Base-by-base conservation (phyloP, 2,797 vertebrate genomes). In the Gymnoscopelus braueri region DNA sequence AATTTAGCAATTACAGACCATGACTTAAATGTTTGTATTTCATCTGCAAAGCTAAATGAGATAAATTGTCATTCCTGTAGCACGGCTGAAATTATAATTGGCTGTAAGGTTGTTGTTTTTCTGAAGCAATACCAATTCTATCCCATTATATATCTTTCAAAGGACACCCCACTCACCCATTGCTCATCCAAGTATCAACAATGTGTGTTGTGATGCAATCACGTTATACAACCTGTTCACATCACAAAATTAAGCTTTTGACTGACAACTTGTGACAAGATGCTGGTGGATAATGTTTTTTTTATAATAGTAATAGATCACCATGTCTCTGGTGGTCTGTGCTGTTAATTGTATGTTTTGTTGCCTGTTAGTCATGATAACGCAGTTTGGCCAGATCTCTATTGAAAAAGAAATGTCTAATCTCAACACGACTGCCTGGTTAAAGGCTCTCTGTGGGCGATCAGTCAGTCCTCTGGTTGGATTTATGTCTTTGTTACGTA, bases 1-100 rank as follows among this genome's bases (percentile, higher is more conserved):
- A 76, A 83, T 81, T 84, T 19, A 64, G 65, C 71, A 82, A 82
- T 84, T 82, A 75, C 60, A 69, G 63, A 72, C 66, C 77, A 67
- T 76, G 75, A 66, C 63, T 80, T 72, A 65, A 73, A 35, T 64
- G 67, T 83, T 80, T 79, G 73, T 70, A 53, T 84, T 79, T 71
- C 49, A 68, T 79, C 60, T 77, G 50, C 15, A 14, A n/a, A 55
- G 50, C 55, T 60, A 70, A 63, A 74, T 26, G 23, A 65, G 65
- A 5, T 52, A 65, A 77, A 78, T 71, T 73, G 32, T 65, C 29
- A 68, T 69, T 72, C 39, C 13, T 32, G 57, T 56, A 59, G 19
- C 9, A 3, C 15, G 65, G 29, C 54, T 12, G 59, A 70, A 77
- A 70, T 62, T n/a, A 49, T 63, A 80, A 78, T 72, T 68, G 52